Percentiles rank a stretch among this genome's conserved stretches.
phyloP scores from a whole-genome alignment of 2,888 invertebrate genomes.

The Ceriagrion tenellum region DNA sequence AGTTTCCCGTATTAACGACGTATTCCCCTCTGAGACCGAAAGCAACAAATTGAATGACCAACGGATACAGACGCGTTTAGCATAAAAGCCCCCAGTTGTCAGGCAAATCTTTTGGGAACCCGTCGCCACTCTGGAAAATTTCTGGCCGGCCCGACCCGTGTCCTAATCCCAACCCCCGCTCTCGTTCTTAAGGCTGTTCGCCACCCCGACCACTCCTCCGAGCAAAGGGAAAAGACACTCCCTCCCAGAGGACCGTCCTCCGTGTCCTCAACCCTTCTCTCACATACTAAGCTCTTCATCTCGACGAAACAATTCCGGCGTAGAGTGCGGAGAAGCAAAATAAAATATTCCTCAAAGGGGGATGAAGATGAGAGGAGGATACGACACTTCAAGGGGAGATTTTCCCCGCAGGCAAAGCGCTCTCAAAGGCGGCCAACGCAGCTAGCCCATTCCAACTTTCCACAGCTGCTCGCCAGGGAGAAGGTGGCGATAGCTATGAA shows the following conservation, averaged over 20 bases:
- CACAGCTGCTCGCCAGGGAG: not conserved
- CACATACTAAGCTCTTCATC: not conserved
- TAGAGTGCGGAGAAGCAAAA: not conserved
- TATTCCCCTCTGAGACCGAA: no score
- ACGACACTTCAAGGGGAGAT: not conserved
- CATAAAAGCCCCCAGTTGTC: no score
- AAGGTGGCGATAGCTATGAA: not conserved
- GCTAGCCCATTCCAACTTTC: not conserved
- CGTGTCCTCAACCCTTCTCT: not conserved
- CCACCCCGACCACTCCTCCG: not conserved
- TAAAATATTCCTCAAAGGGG: conserved; percentile 16
- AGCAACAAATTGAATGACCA: no score
- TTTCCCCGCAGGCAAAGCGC: not conserved
- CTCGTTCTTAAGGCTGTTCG: not conserved
- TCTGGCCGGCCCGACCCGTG: not conserved
- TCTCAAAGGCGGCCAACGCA: not conserved
- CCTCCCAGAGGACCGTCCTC: not conserved
- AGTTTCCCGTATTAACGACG: no score
- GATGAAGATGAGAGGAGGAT: not conserved
- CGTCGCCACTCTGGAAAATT: no score
- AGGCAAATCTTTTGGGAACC: no score
- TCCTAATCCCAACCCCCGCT: not conserved
- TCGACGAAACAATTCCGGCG: not conserved
- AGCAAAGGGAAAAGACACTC: not conserved
- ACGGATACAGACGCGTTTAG: no score